These are phyloP conservation scores for Thomomys bottae DNA, from an alignment of 2,113 vertebrate species.

Conservation along the genomic window DNA sequence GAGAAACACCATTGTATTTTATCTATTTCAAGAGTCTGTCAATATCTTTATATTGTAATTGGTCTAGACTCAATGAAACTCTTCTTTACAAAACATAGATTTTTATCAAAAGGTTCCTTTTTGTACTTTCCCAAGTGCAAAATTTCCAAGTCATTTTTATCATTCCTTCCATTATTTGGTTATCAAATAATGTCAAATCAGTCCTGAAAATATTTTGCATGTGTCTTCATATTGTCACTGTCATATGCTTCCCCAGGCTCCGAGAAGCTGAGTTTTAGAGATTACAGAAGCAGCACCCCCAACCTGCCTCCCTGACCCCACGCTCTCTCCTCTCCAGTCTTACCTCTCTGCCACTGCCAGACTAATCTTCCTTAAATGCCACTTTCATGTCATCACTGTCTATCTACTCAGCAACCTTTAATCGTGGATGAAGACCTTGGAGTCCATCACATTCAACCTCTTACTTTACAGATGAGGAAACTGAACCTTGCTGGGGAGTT, in stretches of 20 bases:
- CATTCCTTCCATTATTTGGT: not conserved
- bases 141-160: slow-evolving; percentile 20
- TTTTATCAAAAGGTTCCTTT: slow-evolving; percentile 34
- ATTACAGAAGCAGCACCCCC: not conserved
- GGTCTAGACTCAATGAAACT: not conserved
- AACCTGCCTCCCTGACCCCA: slow-evolving; percentile 20
- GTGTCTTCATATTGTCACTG: not conserved
- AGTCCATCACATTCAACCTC: slow-evolving; percentile 45
- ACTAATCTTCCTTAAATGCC: slow-evolving; percentile 68
- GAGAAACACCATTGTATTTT: not conserved
- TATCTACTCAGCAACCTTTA: slow-evolving; percentile 45
- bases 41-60: not conserved
- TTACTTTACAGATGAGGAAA: slow-evolving; percentile 59
- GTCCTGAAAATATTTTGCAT: not conserved
- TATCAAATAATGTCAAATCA: slow-evolving; percentile 8
- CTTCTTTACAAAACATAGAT: not conserved
- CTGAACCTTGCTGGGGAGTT: slow-evolving; percentile 24
- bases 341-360: slow-evolving; percentile 37
- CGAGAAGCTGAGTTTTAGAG: not conserved
- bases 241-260: not conserved
- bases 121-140: slow-evolving; percentile 25
- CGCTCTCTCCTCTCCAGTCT: slow-evolving; percentile 49
- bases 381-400: slow-evolving; percentile 68
- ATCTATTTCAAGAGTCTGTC: not conserved
- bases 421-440: slow-evolving; percentile 34